Percentiles rank a stretch among this genome's conserved stretches.
phyloP scores from a whole-genome alignment of 2,113 vertebrate species.

The Osmerus eperlanus region DNA sequence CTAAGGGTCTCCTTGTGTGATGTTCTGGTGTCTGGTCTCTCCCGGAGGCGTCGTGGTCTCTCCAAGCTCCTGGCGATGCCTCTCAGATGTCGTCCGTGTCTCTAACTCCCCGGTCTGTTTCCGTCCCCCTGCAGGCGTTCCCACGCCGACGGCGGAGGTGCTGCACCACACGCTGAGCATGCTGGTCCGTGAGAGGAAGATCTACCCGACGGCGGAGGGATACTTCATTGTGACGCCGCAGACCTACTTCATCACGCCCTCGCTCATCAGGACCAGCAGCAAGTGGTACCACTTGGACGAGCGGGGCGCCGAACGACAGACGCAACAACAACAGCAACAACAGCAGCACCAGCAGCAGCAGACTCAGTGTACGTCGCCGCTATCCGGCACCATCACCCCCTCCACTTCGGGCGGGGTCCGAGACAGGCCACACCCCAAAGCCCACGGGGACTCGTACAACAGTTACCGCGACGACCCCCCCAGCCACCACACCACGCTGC shows the following conservation, averaged over 20 bases:
- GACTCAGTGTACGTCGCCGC: conserved; percentile 92
- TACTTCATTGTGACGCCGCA: conserved; percentile 98
- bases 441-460: conserved; percentile 89
- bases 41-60: no score
- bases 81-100: no score
- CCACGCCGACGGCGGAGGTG: conserved; percentile 95
- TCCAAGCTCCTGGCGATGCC: no score
- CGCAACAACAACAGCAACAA: conserved; percentile 68
- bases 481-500: conserved; percentile 87
- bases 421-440: conserved; percentile 88
- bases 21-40: no score
- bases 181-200: conserved; percentile 95
- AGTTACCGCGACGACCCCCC: conserved; percentile 87
- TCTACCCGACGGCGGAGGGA: conserved; percentile 94
- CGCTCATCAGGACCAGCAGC: conserved; percentile 95
- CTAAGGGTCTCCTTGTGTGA: no score
- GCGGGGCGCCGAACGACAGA: conserved; percentile 86
- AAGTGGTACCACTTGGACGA: conserved; percentile 99
- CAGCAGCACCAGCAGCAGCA: conserved; percentile 69
- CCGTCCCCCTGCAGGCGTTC: conserved; percentile 77
- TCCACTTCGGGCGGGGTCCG: conserved; percentile 89
- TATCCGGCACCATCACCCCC: conserved; percentile 88
- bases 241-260: conserved; percentile 98
- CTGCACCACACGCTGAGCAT: conserved; percentile 93
- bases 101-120: no score